These are phyloP conservation scores for Palythoa caribaeorum DNA, from an alignment of 92 coral and sea anemone species.

Conservation along the genomic window DNA sequence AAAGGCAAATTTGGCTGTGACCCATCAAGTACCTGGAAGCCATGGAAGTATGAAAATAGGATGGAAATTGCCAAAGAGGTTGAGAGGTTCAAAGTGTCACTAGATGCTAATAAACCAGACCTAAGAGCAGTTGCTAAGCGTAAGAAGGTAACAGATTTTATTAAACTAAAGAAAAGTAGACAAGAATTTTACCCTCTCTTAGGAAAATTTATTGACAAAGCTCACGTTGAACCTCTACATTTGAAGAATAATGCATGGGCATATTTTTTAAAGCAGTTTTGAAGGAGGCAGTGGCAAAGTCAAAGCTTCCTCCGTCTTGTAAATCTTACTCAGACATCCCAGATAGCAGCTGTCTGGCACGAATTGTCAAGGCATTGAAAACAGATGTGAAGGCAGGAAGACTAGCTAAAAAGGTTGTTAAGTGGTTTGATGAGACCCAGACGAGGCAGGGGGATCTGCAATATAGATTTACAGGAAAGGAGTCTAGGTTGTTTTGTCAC, in stretches of 20 bases:
- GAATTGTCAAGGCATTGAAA: slow-evolving; percentile 52
- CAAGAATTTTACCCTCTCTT: slow-evolving; percentile 66
- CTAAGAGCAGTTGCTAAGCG: not conserved
- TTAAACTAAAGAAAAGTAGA: slow-evolving; percentile 47
- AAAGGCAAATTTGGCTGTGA: slow-evolving; percentile 72
- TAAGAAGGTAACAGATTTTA: slow-evolving; percentile 19
- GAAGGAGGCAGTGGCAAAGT: slow-evolving; percentile 61
- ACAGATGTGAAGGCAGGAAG: slow-evolving; percentile 59
- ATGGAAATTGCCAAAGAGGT: slow-evolving; percentile 50
- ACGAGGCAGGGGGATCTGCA: slow-evolving; percentile 56
- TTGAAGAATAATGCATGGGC: slow-evolving; percentile 72
- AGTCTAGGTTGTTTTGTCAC: slow-evolving; percentile 67
- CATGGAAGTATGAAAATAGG: slow-evolving; percentile 65
- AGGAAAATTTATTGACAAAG: slow-evolving; percentile 19
- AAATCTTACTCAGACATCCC: slow-evolving; percentile 60
- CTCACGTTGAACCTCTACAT: too few species aligned
- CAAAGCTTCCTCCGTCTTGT: slow-evolving; percentile 35
- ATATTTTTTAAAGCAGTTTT: slow-evolving; percentile 67
- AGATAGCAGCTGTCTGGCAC: slow-evolving; percentile 56
- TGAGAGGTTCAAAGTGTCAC: slow-evolving; percentile 41
- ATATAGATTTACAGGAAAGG: slow-evolving; percentile 65
- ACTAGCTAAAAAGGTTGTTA: slow-evolving; percentile 57
- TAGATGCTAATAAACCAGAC: slow-evolving; percentile 26
- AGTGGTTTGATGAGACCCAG: slow-evolving; percentile 74
- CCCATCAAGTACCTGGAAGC: slow-evolving; percentile 54